Percentiles rank a stretch among this genome's conserved stretches.
phyloP scores from a whole-genome alignment of 2,888 invertebrate species.

The Orchesellides sinensis region DNA sequence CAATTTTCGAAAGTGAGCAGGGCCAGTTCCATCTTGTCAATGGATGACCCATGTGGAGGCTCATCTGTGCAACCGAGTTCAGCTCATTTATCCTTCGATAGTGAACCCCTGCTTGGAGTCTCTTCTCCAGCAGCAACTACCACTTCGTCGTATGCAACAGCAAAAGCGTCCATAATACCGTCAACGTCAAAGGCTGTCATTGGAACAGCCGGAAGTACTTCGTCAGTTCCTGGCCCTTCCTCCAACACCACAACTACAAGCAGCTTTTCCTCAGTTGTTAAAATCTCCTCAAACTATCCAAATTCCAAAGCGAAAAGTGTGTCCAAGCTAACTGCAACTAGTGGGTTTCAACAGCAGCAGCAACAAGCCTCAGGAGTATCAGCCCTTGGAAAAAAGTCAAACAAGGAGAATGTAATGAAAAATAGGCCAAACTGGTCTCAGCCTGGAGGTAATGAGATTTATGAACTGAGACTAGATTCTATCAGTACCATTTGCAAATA shows the following conservation, averaged over 20 bases:
- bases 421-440: constrained; percentile 73
- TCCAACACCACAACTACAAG: constrained; percentile 16
- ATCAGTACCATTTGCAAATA: constrained; percentile 79
- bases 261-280: constrained; percentile 38
- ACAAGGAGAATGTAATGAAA: constrained; percentile 45
- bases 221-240: constrained; percentile 25
- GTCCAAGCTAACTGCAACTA: constrained; percentile 17
- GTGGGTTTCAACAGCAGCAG: background rate
- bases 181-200: constrained; percentile 54
- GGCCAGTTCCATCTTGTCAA: constrained; percentile 59
- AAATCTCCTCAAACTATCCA: constrained; percentile 18
- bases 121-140: constrained; percentile 45
- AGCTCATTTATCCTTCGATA: constrained; percentile 71
- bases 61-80: constrained; percentile 72
- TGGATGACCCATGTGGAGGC: constrained; percentile 68
- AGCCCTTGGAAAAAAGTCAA: constrained; percentile 11
- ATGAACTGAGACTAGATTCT: constrained; percentile 78
- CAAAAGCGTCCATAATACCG: constrained; percentile 46
- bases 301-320: constrained; percentile 22
- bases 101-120: constrained; percentile 69
- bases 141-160: constrained; percentile 12
- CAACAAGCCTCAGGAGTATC: constrained; percentile 20
- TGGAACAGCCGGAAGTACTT: constrained; percentile 7
- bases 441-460: constrained; percentile 77
- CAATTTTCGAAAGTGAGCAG: constrained; percentile 65